Base-by-base conservation (phyloP, 2,113 vertebrate genomes). In the Perca schrenkii region DNA sequence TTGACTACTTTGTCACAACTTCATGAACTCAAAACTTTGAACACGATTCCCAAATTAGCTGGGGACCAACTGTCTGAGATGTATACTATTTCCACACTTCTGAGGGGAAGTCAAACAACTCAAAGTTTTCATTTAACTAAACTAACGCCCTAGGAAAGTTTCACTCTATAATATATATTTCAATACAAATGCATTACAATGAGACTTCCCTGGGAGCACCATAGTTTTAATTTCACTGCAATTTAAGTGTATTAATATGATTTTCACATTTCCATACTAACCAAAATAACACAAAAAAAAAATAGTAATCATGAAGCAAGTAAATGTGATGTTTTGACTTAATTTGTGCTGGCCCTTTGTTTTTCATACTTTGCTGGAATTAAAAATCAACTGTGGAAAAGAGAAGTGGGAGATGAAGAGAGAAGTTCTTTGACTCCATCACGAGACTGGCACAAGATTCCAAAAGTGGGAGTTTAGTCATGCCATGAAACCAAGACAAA, bases 381-480 rank as follows among this genome's bases (percentile, higher is more conserved):
- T 86, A 53, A 64, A 77, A 68, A 60, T 4, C 60, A 17, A 0
- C 69, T 64, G 62, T 4, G 67, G 56, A 89, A 83, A 76, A 80
- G 60, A 74, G 70, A 90, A 76, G 90, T 86, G 83, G 85, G 86
- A 87, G 65, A 57, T 40, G 60, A 83, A 82, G 72, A 88, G 66
- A 93, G 88, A 93, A 89, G 57, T 47, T 86, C 81, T 88, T 86
- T 88, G 77, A 84, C 56, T 82, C 46, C 46, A 19, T 87, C 85
- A 93, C 58, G 17, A 81, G 86, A 85, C 79, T 57, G 54, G 80
- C 82, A 77, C 88, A 65, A 78, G 83, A 87, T 85, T 89, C 69
- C 25, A 36, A 66, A 88, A 72, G 91, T 92, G 85, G 91, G 91
- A 83, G 86, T 83, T 47, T 7, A 84, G 78, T 85, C 84, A 84